Conservation (phyloP, 2,113 vertebrate genomes). For the Pyxicephalus adspersus region DNA sequence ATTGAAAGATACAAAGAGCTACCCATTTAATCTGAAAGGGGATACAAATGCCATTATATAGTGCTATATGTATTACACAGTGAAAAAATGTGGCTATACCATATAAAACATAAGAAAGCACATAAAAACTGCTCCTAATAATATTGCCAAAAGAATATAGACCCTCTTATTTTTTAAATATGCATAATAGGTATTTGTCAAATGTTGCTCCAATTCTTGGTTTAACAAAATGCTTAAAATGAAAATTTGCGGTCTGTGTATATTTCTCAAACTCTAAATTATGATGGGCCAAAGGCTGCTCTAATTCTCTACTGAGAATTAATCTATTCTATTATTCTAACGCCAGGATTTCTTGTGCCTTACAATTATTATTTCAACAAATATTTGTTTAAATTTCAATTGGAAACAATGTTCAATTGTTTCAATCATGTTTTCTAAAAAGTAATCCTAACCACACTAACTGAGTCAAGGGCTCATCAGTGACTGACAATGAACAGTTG, state of each 20-base stretch:
- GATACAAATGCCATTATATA: too few relatives aligned
- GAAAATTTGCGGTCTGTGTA: constrained; percentile 9
- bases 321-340: constrained; percentile 40
- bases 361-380: constrained; percentile 43
- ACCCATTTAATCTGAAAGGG: too few relatives aligned
- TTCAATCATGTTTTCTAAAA: constrained; percentile 30
- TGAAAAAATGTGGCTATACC: too few relatives aligned
- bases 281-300: constrained; percentile 31
- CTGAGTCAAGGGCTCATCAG: constrained; percentile 25
- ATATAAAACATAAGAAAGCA: too few relatives aligned
- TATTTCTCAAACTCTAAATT: constrained; percentile 15
- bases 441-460: constrained; percentile 40
- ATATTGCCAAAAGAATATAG: neutral
- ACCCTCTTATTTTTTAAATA: neutral
- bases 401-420: constrained; percentile 34
- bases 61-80: too few relatives aligned
- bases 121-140: too few relatives aligned
- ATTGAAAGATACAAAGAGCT: too few relatives aligned
- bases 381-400: constrained; percentile 48
- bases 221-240: constrained; percentile 10
- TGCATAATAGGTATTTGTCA: neutral
- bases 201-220: neutral
- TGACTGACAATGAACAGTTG: constrained; percentile 19
- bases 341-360: constrained; percentile 27
- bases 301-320: constrained; percentile 25